Conservation (phyloP, 2,113 vertebrate genomes). For the Geococcyx californianus region DNA sequence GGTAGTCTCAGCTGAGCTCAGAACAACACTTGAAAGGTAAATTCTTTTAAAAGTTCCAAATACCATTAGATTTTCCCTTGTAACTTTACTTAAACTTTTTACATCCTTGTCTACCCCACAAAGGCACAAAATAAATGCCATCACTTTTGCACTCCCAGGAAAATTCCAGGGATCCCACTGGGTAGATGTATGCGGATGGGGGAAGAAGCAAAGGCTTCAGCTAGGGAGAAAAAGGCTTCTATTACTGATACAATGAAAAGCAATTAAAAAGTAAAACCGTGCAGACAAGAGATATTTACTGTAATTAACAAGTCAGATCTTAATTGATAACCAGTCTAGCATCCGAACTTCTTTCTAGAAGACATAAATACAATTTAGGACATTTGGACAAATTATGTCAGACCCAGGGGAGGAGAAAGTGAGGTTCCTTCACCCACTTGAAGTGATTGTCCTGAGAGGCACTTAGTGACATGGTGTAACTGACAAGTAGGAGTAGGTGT, state of each 20-base stretch:
- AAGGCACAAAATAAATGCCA: not conserved
- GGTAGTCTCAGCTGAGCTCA: constrained; percentile 15
- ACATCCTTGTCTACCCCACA: not conserved
- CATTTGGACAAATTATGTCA: not conserved
- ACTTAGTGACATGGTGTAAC: no score
- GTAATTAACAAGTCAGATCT: not conserved
- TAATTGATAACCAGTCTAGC: not conserved
- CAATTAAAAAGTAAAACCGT: not conserved
- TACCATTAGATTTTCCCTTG: constrained; percentile 7
- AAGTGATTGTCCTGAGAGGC: no score
- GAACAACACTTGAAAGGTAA: not conserved
- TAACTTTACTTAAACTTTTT: constrained; percentile 42
- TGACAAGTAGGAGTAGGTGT: no score
- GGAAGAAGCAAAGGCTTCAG: not conserved
- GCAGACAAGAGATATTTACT: not conserved
- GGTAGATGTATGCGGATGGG: not conserved
- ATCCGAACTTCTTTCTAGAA: not conserved
- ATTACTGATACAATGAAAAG: not conserved
- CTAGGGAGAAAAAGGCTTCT: not conserved
- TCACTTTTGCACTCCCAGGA: not conserved
- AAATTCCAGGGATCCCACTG: not conserved
- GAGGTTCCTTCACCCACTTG: not conserved
- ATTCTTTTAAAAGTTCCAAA: constrained; percentile 58
- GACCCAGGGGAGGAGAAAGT: not conserved
- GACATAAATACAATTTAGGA: not conserved